A percentile compares a stretch with the other conserved stretches of the same genome.
Evolutionary conservation across 2,797 vertebrate species (phyloP).

Genomic region (Anguilla pacifica): DNA sequence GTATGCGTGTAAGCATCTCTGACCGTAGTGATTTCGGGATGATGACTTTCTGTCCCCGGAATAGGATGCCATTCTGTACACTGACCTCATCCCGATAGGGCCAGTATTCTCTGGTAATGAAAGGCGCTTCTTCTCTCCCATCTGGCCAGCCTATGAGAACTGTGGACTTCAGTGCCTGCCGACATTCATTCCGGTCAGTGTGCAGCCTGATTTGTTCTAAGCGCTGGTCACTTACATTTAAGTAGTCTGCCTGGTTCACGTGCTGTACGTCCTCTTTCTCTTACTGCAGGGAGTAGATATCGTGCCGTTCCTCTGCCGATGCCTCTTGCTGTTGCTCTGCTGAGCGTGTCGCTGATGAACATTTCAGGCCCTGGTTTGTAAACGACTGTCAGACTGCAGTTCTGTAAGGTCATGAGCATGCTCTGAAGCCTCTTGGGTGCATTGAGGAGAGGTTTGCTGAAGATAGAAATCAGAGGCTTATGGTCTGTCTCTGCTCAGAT

Average conservation of each 20-base stretch:
- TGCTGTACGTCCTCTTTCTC: slow-evolving; percentile 26
- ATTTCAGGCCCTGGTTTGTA: slow-evolving; percentile 29
- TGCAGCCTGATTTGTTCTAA: slow-evolving; percentile 6
- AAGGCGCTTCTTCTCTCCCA: slow-evolving; percentile 1
- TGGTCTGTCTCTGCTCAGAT: slow-evolving; percentile 36
- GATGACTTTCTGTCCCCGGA: slow-evolving; percentile 28
- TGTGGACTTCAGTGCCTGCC: not conserved
- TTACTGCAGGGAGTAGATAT: slow-evolving; percentile 14
- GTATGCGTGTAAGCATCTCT: too few relatives aligned
- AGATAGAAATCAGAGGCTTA: slow-evolving; percentile 34
- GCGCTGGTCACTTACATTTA: slow-evolving; percentile 25
- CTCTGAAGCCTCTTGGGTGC: slow-evolving; percentile 36
- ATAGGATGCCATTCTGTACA: slow-evolving; percentile 33
- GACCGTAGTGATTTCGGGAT: slow-evolving; percentile 21
- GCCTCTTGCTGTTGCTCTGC: not conserved
- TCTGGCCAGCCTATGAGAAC: slow-evolving; percentile 27
- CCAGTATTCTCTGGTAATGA: slow-evolving; percentile 29
- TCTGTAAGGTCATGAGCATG: slow-evolving; percentile 36
- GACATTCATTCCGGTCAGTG: slow-evolving; percentile 16
- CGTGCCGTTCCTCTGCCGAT: not conserved
- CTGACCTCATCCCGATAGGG: slow-evolving; percentile 30
- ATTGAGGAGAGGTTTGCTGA: slow-evolving; percentile 37
- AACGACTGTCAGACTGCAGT: slow-evolving; percentile 21
- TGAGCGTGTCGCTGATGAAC: slow-evolving; percentile 33
- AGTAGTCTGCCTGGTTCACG: slow-evolving; percentile 37